These are phyloP conservation scores for Caiman crocodilus DNA, from an alignment of 2,797 vertebrate species.

Conservation along the genomic window DNA sequence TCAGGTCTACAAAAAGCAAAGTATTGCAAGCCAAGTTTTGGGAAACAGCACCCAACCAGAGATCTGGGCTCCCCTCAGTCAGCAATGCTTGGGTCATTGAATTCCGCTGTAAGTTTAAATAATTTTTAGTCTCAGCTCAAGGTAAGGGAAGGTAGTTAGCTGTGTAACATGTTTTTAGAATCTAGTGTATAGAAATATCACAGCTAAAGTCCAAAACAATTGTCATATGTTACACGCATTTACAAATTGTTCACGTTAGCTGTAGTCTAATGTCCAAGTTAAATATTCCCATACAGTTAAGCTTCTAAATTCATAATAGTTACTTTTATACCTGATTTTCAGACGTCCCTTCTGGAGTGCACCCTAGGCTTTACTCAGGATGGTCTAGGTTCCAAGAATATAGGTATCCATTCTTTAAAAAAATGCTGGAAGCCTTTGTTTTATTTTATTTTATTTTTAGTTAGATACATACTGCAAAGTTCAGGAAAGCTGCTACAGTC, in stretches of 20 bases:
- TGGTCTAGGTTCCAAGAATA: background rate
- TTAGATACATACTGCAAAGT: background rate
- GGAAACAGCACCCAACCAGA: background rate
- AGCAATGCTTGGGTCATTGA: background rate
- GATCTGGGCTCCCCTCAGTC: background rate
- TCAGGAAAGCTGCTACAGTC: background rate
- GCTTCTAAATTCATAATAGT: fast-evolving
- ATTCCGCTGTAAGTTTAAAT: background rate
- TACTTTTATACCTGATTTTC: background rate
- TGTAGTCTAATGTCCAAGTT: fast-evolving
- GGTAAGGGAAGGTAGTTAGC: background rate
- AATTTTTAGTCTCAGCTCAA: background rate
- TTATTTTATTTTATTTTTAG: background rate
- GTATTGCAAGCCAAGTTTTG: background rate
- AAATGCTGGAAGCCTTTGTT: too few relatives aligned
- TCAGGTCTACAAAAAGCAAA: background rate
- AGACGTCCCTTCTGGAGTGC: background rate
- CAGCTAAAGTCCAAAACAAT: background rate
- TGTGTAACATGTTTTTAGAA: background rate
- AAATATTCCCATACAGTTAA: fast-evolving
- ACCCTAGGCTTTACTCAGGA: background rate
- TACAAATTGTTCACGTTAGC: fast-evolving
- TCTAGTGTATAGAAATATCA: background rate
- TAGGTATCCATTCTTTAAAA: too few relatives aligned
- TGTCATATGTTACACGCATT: background rate